Conservation (phyloP, 2,888 invertebrate genomes). For the Eilema caniola region DNA sequence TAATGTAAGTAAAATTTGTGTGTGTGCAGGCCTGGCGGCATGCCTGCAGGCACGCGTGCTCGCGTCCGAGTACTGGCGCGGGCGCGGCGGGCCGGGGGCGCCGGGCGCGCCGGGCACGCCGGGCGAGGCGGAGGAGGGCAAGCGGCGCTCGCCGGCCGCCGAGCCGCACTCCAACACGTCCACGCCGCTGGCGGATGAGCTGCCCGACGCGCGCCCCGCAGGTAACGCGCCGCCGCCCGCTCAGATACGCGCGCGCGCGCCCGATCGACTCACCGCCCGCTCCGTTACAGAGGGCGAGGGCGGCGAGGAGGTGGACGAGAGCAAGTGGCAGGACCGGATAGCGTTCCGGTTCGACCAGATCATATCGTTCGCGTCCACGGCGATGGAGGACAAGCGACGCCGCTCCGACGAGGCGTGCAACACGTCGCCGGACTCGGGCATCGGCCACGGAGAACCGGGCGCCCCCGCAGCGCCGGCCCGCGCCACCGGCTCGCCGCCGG, state of each 20-base stretch:
- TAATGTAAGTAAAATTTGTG: not conserved
- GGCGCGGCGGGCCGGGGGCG: constrained; percentile 79
- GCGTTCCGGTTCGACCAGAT: constrained; percentile 97
- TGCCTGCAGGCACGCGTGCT: constrained; percentile 93
- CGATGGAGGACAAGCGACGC: constrained; percentile 94
- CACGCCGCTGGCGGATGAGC: constrained; percentile 88
- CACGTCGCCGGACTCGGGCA: constrained; percentile 94
- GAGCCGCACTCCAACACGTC: constrained; percentile 89
- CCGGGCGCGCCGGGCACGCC: too few relatives aligned
- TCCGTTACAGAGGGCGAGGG: constrained; percentile 85
- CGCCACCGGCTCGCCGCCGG: constrained; percentile 72
- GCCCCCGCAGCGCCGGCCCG: constrained; percentile 58
- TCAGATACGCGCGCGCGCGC: constrained; percentile 23
- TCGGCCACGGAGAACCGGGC: constrained; percentile 90
- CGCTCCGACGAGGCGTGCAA: constrained; percentile 94
- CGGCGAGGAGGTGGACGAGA: constrained; percentile 91
- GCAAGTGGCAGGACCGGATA: constrained; percentile 97
- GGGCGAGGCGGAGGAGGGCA: constrained; percentile 45
- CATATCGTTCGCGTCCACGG: constrained; percentile 97
- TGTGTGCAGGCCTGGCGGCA: constrained; percentile 90
- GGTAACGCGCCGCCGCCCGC: constrained; percentile 59
- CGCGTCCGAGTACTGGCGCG: constrained; percentile 88
- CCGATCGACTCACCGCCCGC: constrained; percentile 35
- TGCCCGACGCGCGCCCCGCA: constrained; percentile 76
- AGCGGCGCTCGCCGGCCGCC: constrained; percentile 54